Conservation (phyloP, 1,140 invertebrate species). For the Ostrea denselamellosa region DNA sequence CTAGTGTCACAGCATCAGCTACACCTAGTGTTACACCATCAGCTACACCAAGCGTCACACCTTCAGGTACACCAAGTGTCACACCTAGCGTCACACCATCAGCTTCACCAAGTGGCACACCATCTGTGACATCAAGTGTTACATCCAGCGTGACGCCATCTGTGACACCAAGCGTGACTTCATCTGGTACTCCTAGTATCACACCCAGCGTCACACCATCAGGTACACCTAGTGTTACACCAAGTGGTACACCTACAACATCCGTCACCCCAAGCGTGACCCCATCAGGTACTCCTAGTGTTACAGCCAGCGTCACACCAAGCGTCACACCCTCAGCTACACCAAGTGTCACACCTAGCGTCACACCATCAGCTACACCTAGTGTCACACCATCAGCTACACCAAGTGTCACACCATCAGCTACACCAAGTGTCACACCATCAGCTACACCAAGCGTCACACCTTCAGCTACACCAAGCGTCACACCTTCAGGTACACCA, state of each 20-base stretch:
- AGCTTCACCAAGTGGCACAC: too few relatives aligned
- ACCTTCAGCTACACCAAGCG: neutral
- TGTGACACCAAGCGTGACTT: neutral
- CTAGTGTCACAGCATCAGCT: neutral
- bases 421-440: neutral
- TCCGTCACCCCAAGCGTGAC: too few relatives aligned
- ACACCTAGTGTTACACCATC: too few relatives aligned
- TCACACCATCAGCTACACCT: neutral
- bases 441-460: neutral
- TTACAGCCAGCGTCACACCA: too few relatives aligned
- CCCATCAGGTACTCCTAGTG: too few relatives aligned
- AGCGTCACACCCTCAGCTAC: neutral
- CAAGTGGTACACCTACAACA: too few relatives aligned
- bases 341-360: neutral
- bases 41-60: neutral
- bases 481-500: neutral
- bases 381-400: neutral
- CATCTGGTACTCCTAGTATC: neutral
- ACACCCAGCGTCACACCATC: neutral
- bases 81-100: neutral
- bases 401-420: neutral
- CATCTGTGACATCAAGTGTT: too few relatives aligned
- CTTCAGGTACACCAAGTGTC: neutral
- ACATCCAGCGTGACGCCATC: too few relatives aligned
- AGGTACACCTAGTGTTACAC: neutral